Evolutionary conservation across 92 coral and sea anemone genomes (phyloP).

Genomic region (Diadumene lineata): DNA sequence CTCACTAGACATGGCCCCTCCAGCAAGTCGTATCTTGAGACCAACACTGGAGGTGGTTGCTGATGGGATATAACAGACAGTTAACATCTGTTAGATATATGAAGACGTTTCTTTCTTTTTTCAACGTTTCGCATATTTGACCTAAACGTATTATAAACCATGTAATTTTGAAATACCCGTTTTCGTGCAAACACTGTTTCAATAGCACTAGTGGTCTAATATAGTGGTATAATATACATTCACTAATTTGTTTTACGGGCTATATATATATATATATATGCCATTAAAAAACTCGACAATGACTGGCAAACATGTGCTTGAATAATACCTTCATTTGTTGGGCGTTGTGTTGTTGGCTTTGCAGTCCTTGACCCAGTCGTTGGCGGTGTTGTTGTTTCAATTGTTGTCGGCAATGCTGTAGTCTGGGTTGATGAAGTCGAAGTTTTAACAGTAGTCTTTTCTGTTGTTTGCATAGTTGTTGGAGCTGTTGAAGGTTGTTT

Average conservation of each 20-base stretch:
- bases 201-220: too few species aligned
- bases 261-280: too few species aligned
- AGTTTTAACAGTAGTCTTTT: not conserved
- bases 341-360: not conserved
- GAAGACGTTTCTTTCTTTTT: too few species aligned
- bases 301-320: not conserved
- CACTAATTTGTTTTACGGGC: too few species aligned
- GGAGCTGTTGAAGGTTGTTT: constrained; percentile 10
- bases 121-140: too few species aligned
- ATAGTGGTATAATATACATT: too few species aligned
- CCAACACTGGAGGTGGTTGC: not conserved
- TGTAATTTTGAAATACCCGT: too few species aligned
- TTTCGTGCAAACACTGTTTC: too few species aligned
- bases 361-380: not conserved
- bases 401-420: not conserved
- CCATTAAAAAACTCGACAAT: not conserved
- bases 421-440: constrained; percentile 11
- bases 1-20: constrained; percentile 18
- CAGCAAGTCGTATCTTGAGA: constrained; percentile 1
- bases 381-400: constrained; percentile 11
- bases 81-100: too few species aligned
- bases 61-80: too few species aligned
- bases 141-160: too few species aligned
- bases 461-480: constrained; percentile 5
- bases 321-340: too few species aligned